These are phyloP conservation scores for Oryzias dopingdopingensis DNA, from an alignment of 2,797 vertebrate genomes.

Conservation along the genomic window DNA sequence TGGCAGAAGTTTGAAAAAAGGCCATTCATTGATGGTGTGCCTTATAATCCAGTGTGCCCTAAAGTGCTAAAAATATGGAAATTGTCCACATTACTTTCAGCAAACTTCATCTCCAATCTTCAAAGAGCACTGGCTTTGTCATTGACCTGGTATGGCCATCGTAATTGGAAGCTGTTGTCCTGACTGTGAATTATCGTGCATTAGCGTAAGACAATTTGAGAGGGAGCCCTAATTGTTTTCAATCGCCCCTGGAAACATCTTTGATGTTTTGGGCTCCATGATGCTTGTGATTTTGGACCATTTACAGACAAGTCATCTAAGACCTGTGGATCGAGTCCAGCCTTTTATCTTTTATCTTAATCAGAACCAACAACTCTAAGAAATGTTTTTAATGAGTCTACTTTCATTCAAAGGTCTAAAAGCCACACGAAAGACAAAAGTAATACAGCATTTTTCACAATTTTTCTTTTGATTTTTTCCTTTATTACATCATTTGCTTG, in stretches of 20 bases:
- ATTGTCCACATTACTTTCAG: neutral
- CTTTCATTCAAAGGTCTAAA: neutral
- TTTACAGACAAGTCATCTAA: neutral
- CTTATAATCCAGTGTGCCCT: neutral
- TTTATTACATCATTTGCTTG: constrained; percentile 15
- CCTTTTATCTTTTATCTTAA: neutral
- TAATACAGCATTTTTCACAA: constrained; percentile 13
- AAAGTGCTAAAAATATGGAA: neutral
- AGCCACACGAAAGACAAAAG: constrained; percentile 16
- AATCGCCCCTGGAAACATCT: neutral
- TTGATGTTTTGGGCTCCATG: too few species aligned
- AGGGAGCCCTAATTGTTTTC: neutral
- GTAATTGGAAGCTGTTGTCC: neutral
- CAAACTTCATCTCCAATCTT: neutral
- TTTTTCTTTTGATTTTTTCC: constrained; percentile 26
- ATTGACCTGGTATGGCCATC: neutral
- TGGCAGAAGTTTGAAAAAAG: too few species aligned
- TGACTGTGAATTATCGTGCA: neutral
- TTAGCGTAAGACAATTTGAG: neutral
- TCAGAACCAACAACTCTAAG: too few species aligned
- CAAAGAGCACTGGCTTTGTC: neutral
- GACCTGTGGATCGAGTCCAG: neutral
- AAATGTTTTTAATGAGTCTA: too few species aligned
- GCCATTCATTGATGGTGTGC: too few species aligned
- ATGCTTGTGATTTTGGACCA: too few species aligned